phyloP scores from a whole-genome alignment of 1,140 invertebrate genomes.

The Atopsyche davidsoni region DNA sequence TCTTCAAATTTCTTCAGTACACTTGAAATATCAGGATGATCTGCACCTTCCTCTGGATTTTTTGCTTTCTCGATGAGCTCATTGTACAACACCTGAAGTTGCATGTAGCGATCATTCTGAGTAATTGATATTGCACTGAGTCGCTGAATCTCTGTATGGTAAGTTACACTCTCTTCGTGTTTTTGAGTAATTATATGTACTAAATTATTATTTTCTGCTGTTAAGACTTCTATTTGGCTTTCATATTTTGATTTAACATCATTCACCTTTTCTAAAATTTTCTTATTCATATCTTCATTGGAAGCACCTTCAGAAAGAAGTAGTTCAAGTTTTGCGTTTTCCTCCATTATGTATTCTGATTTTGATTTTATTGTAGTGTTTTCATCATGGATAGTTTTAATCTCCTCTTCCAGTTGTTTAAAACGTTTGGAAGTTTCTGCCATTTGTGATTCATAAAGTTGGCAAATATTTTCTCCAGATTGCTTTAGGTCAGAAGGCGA shows the following conservation, averaged over 20 bases:
- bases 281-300: conserved; percentile 32
- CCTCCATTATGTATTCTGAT: neutral
- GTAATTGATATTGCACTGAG: conserved; percentile 52
- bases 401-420: conserved; percentile 16
- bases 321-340: neutral
- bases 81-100: no score
- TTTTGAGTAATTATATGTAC: conserved; percentile 69
- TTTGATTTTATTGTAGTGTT: conserved; percentile 5
- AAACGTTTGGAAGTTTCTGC: no score
- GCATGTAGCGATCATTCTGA: conserved; percentile 37
- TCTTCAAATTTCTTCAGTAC: no score
- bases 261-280: conserved; percentile 24
- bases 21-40: no score
- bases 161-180: conserved; percentile 75
- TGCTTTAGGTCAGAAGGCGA: no score
- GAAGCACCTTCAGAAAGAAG: conserved; percentile 10
- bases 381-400: conserved; percentile 8
- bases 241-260: conserved; percentile 35
- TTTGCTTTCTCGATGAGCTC: no score
- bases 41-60: no score
- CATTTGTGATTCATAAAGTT: no score
- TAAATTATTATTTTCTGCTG: conserved; percentile 66
- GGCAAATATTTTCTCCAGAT: no score
- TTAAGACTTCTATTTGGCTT: conserved; percentile 39
- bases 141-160: conserved; percentile 76